Evolutionary conservation across 2,797 vertebrate species (phyloP).

Genomic region (Eleutherodactylus coqui): DNA sequence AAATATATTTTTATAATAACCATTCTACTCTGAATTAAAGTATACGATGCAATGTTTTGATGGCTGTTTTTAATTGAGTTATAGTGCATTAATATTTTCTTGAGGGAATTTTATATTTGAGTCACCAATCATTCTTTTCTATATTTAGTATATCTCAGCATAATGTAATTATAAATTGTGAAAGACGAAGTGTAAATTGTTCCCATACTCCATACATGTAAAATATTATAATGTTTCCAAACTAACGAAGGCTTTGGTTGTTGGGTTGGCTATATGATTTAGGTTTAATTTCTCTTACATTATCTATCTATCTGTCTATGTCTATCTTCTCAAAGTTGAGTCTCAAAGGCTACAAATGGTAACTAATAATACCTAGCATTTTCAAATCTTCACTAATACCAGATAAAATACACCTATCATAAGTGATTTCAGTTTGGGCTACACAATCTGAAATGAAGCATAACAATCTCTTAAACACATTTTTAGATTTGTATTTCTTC

Average conservation of each 20-base stretch:
- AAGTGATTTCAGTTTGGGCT: neutral
- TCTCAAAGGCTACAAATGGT: too few relatives aligned
- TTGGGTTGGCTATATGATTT: neutral
- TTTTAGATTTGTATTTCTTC: slow-evolving; percentile 64
- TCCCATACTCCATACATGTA: neutral
- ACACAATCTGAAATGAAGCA: slow-evolving; percentile 45
- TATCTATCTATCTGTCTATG: neutral
- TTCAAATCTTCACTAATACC: neutral
- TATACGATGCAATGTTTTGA: neutral
- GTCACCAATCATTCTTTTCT: neutral
- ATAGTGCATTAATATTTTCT: slow-evolving; percentile 14
- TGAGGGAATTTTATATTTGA: slow-evolving; percentile 5
- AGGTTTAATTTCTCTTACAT: neutral
- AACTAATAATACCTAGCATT: too few relatives aligned
- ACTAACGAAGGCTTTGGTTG: neutral
- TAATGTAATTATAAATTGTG: neutral
- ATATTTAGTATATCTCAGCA: neutral
- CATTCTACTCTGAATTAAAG: too few relatives aligned
- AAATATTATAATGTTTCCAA: neutral
- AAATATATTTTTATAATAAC: neutral
- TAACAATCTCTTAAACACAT: slow-evolving; percentile 63
- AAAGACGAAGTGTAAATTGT: neutral
- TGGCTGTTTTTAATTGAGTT: slow-evolving; percentile 7
- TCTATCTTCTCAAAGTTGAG: neutral
- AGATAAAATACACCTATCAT: neutral